Base-by-base conservation (phyloP, 1,140 invertebrate genomes). In the Euura lappo region DNA sequence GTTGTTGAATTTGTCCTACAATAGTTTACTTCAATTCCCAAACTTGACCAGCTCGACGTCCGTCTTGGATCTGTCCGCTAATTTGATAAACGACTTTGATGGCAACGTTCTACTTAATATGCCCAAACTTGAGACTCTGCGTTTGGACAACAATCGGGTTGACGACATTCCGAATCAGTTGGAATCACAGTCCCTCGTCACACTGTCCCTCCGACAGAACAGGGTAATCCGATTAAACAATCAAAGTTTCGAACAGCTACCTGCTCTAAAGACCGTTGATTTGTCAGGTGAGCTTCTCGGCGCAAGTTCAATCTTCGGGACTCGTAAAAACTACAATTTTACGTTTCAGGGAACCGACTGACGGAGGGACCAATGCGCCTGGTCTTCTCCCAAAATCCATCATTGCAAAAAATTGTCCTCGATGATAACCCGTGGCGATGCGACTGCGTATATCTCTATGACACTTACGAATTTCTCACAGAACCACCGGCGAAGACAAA, bases 371-470 rank as follows among this genome's bases (percentile, higher is more conserved):
- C 91, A 80, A 84, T 85, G n/a, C 81, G 83, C 5, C 82, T 81
- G n/a, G 89, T 89, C 76, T 93, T 93, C 79, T 82, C 85, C 0
- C 85, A 87, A n/a, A 92, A 93, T 80, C 79, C 80, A 68, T 88
- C 91, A 72, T 78, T 93, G n/a, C 82, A 87, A 70, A 84, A 82
- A 70, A 79, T 93, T 7, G 85, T 88, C 80, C 76, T 94, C 65
- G 86, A 89, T 8, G 91, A 93, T 70, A 94, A 94, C 85, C 92
- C 92, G 72, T 94, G 93, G 93, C 84, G 90, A 71, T 94, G 93
- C 80, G 90, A 93, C 72, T 94, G 93, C 75, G 71, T 78, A 0
- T 85, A 90, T 64, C 87, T 93, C 75, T 87, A 89, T 71, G 81
- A 88, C 43, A 90, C 91, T 75, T 93, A 90, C 73, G 84, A 89